Percentiles rank a stretch among this genome's conserved stretches.
phyloP scores from a whole-genome alignment of 2,888 invertebrate species.

The Sinelater perroti region DNA sequence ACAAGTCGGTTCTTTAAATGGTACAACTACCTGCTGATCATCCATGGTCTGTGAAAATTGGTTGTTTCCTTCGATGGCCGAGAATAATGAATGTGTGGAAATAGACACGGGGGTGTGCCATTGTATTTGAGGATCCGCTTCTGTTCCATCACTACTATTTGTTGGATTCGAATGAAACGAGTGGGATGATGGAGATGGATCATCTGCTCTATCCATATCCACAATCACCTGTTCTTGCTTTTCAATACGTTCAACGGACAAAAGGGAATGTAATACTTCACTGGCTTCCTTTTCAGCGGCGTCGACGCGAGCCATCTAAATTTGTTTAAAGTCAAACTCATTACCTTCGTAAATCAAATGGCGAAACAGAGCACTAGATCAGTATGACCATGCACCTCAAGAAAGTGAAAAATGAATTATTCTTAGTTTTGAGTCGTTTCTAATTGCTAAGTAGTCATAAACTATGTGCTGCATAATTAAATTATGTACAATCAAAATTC shows the following conservation, averaged over 20 bases:
- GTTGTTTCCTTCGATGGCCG: slow-evolving; percentile 55
- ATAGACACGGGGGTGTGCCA: slow-evolving; percentile 70
- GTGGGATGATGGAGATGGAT: slow-evolving; percentile 52
- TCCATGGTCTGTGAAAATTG: slow-evolving; percentile 59
- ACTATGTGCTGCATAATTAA: too few species aligned
- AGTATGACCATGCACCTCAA: too few species aligned
- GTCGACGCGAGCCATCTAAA: slow-evolving; percentile 70
- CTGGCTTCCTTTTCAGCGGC: slow-evolving; percentile 77
- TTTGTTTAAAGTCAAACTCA: too few species aligned
- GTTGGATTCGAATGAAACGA: slow-evolving; percentile 52
- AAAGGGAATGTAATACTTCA: slow-evolving; percentile 72
- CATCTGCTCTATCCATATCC: slow-evolving; percentile 50
- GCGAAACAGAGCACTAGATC: too few species aligned
- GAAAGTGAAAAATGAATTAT: too few species aligned
- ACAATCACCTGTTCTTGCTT: slow-evolving; percentile 57
- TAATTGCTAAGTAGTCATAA: too few species aligned
- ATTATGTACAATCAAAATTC: too few species aligned
- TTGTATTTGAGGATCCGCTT: slow-evolving; percentile 63
- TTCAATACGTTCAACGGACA: slow-evolving; percentile 73
- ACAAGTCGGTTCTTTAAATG: slow-evolving; percentile 2
- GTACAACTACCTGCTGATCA: slow-evolving; percentile 57
- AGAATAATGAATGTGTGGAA: slow-evolving; percentile 58
- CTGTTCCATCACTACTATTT: slow-evolving; percentile 47
- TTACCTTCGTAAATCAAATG: too few species aligned
- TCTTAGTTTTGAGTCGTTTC: too few species aligned